Evolutionary conservation across 2,888 invertebrate species (phyloP).

Genomic region (Myopa testacea): DNA sequence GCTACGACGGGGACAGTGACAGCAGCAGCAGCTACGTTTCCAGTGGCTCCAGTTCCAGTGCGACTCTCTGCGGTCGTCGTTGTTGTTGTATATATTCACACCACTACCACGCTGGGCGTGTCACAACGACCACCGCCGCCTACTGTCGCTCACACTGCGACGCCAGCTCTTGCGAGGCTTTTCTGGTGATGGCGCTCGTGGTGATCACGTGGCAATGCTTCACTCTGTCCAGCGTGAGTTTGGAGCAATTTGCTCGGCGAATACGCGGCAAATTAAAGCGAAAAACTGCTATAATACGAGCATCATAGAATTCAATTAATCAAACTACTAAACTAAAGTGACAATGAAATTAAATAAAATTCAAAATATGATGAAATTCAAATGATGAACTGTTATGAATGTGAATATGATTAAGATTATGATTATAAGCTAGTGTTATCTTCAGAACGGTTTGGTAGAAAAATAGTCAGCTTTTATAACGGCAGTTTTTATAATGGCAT

Average conservation of each 20-base stretch:
- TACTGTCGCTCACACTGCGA: conserved; percentile 2
- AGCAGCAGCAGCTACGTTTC: not conserved
- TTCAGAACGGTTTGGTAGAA: too few relatives aligned
- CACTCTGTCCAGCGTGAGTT: conserved; percentile 28
- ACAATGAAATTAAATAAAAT: not conserved
- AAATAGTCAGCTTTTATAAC: not conserved
- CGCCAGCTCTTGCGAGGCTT: conserved; percentile 12
- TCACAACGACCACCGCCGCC: not conserved
- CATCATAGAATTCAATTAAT: not conserved
- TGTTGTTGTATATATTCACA: conserved; percentile 10
- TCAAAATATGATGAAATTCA: too few relatives aligned
- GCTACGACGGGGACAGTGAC: not conserved
- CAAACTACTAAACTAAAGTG: conserved; percentile 23
- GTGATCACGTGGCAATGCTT: conserved; percentile 30
- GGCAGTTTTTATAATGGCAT: not conserved
- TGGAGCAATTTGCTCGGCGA: conserved; percentile 30
- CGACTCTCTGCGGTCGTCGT: not conserved
- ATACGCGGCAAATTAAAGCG: conserved; percentile 39
- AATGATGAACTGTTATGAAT: conserved; percentile 9
- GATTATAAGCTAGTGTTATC: not conserved
- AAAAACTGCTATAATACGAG: not conserved
- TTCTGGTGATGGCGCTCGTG: conserved; percentile 16
- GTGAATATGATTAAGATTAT: conserved; percentile 36
- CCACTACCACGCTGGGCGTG: not conserved
- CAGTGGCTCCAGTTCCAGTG: conserved; percentile 29